Evolutionary conservation across 2,113 vertebrate species (phyloP).

Genomic region (Sinocyclocheilus rhinocerous): DNA sequence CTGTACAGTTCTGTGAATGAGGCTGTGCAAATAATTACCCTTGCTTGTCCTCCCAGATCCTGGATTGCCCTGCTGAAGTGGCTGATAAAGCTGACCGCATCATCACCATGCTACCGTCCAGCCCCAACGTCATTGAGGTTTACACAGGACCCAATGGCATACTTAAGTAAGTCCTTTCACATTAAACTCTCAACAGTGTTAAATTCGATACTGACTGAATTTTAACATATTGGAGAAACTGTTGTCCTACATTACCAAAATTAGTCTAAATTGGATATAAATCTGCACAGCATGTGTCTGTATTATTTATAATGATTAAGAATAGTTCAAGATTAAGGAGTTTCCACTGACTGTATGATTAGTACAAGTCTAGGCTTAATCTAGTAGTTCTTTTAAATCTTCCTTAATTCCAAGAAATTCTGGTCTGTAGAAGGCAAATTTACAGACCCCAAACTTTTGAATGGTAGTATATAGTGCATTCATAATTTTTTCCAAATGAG

Average conservation of each 20-base stretch:
- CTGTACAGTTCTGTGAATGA: not conserved
- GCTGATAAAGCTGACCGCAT: constrained; percentile 94
- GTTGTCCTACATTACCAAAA: not conserved
- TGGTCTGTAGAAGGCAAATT: not conserved
- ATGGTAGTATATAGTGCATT: too few relatives aligned
- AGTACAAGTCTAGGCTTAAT: constrained; percentile 4
- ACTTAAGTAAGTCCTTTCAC: constrained; percentile 81
- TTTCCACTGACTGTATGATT: not conserved
- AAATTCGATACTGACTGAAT: not conserved
- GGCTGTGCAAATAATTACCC: not conserved
- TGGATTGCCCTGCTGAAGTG: constrained; percentile 90
- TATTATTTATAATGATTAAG: not conserved
- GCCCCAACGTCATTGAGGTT: constrained; percentile 86
- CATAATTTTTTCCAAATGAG: too few relatives aligned
- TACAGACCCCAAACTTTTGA: too few relatives aligned
- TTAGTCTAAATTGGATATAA: not conserved
- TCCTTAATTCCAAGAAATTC: not conserved
- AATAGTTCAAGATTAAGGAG: not conserved
- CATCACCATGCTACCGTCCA: constrained; percentile 96
- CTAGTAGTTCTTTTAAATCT: not conserved
- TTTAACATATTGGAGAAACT: not conserved
- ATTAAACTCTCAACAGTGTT: not conserved
- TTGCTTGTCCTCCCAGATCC: constrained; percentile 76
- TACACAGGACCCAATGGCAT: constrained; percentile 93
- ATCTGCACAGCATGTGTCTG: not conserved